Evolutionary conservation across 2,888 invertebrate species (phyloP), one percentile per base, ranked within the genome.

Genomic region (Chrysopilus asiliformis): DNA sequence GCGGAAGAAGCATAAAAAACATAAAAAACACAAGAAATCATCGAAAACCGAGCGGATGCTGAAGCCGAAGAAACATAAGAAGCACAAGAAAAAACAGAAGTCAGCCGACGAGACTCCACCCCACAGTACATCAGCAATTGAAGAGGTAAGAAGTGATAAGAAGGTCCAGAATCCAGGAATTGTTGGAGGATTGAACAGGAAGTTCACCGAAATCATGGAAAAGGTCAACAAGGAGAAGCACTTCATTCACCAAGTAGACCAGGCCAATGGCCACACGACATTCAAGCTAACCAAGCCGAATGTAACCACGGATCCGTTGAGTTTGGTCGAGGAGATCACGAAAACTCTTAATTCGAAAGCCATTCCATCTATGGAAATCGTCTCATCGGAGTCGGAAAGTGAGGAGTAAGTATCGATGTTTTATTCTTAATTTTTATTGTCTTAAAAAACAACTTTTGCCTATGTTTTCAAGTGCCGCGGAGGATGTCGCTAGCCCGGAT

Each of bases 401-500:
- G 74, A 72, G 49, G 62, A 62, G 63, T 62, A 51, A 50, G 60
- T 44, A 34, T 30, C 15, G 8, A 7, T 13, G 2, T 17, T n/a
- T 12, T 27, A 18, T 39, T 16, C 30, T 9, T 15, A 17, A 32
- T 22, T 13, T 3, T 32, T 4, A 2, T 20, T 7, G 12, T n/a
- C 3, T 15, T 14, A n/a, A n/a, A n/a, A n/a, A n/a, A n/a, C n/a
- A n/a, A n/a, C n/a, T 8, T 34, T 17, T 32, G n/a, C 13, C 8
- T 24, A 33, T 15, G 27, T 36, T 17, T 25, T 15, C 13, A 16
- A 45, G 43, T 33, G 70, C 71, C 33, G 65, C 66, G 43, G 71
- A 71, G 49, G 78, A 79, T 53, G 74, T 74, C 47, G 75, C 71
- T 12, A 79, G 78, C 53, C 77, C 79, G 19, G 81, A 81, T 47